Percentiles rank a stretch among this genome's conserved stretches.
Conservation (phyloP, 2,113 vertebrate species). For the Rhinoptilus africanus region DNA sequence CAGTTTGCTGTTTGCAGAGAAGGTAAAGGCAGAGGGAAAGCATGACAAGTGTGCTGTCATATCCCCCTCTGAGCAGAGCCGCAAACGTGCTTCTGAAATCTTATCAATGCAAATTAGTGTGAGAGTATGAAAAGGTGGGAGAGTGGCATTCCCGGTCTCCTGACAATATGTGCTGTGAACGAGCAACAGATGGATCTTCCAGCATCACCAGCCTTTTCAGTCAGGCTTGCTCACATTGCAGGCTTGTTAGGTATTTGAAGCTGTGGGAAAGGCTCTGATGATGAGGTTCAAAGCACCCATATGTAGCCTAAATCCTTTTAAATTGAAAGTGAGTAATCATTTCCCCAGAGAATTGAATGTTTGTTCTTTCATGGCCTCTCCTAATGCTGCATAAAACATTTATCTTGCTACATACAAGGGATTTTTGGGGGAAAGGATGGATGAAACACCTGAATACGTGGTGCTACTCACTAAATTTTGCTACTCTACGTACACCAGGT, state of each 20-base stretch:
- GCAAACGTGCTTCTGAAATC: background rate
- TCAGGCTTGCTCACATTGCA: background rate
- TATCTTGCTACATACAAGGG: background rate
- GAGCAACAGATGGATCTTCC: constrained; percentile 19
- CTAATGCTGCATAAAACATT: background rate
- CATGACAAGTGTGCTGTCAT: background rate
- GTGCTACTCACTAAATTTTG: background rate
- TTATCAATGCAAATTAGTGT: accelerated
- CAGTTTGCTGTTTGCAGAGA: background rate
- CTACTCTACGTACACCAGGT: background rate
- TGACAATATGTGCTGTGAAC: background rate
- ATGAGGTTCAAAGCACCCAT: background rate
- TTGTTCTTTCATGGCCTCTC: background rate
- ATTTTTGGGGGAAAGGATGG: accelerated
- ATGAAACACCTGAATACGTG: background rate
- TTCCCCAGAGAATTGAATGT: background rate
- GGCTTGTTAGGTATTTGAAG: background rate
- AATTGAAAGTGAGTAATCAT: background rate
- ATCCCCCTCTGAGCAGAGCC: background rate
- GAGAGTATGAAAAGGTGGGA: background rate
- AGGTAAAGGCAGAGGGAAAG: background rate
- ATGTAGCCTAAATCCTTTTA: background rate
- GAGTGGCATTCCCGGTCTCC: background rate
- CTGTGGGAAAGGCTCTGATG: background rate
- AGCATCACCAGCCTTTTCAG: background rate